Conservation (phyloP, 35 echinoderm and acorn worm genomes). For the Amphiura filiformis region DNA sequence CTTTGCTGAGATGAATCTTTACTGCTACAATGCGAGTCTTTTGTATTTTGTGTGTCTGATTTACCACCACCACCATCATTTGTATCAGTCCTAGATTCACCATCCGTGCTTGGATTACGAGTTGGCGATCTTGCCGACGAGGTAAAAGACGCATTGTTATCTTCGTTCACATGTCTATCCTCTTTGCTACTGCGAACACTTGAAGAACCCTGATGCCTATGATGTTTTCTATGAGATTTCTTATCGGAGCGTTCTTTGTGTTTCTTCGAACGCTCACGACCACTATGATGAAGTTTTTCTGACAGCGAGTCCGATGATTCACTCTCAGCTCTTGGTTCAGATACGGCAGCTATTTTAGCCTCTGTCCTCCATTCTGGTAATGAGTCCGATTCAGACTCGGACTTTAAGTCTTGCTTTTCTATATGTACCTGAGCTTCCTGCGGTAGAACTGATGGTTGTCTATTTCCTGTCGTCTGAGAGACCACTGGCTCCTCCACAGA, state of each 20-base stretch:
- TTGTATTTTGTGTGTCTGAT: neutral
- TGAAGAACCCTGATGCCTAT: conserved; percentile 48
- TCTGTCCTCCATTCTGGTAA: conserved; percentile 43
- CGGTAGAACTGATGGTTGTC: conserved; percentile 10
- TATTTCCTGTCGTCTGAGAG: neutral
- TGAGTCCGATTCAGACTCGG: neutral
- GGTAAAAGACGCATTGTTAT: conserved; percentile 34
- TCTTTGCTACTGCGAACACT: conserved; percentile 50
- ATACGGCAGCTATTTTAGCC: neutral
- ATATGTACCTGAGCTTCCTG: conserved; percentile 5
- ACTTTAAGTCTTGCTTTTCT: neutral
- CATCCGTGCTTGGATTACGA: neutral
- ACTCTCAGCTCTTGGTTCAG: conserved; percentile 3
- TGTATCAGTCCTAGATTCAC: neutral
- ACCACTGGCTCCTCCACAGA: neutral
- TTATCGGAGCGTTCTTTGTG: conserved; percentile 70
- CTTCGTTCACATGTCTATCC: conserved; percentile 41
- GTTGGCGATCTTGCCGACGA: neutral
- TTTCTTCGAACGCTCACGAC: conserved; percentile 58
- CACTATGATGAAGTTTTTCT: conserved; percentile 47
- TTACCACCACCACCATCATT: neutral
- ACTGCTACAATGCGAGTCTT: neutral
- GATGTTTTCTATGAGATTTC: conserved; percentile 77
- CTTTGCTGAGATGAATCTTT: conserved; percentile 37
- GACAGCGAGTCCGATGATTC: neutral